phyloP scores from a whole-genome alignment of 2,797 vertebrate species.

The Chaunax sp. region DNA sequence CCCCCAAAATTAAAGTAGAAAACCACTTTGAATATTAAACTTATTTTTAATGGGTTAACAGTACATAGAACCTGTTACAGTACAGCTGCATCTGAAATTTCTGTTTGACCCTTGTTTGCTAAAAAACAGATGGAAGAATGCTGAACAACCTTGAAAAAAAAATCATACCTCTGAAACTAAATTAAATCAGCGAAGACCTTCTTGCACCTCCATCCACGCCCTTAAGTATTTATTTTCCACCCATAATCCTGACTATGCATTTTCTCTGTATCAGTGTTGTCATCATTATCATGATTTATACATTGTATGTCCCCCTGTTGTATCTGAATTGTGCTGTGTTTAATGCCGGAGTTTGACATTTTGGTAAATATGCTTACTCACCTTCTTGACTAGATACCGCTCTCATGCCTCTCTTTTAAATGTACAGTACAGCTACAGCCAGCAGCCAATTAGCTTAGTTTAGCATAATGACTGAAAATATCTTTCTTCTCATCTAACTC shows the following conservation, averaged over 20 bases:
- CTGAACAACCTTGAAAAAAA: constrained; percentile 40
- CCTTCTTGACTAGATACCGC: background rate
- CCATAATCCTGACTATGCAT: background rate
- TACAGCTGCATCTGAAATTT: constrained; percentile 1
- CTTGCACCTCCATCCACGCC: background rate
- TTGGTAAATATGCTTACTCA: background rate
- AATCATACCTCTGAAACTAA: constrained; percentile 30
- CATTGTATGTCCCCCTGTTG: background rate
- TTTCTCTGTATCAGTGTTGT: background rate
- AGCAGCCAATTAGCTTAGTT: constrained; percentile 3
- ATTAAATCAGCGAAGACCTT: constrained; percentile 15
- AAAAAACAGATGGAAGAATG: constrained; percentile 31
- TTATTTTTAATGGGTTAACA: constrained; percentile 21
- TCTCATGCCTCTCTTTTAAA: background rate
- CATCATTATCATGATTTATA: background rate
- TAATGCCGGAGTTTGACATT: background rate
- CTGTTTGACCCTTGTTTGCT: constrained; percentile 20
- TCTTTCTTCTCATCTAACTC: too few species aligned
- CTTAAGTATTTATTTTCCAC: background rate
- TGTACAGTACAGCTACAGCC: background rate
- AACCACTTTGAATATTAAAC: too few species aligned
- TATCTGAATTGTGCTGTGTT: background rate
- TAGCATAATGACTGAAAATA: background rate
- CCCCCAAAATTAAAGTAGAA: background rate
- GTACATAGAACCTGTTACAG: constrained; percentile 16